phyloP scores from a whole-genome alignment of 2,113 vertebrate species.

The Stegastes partitus region DNA sequence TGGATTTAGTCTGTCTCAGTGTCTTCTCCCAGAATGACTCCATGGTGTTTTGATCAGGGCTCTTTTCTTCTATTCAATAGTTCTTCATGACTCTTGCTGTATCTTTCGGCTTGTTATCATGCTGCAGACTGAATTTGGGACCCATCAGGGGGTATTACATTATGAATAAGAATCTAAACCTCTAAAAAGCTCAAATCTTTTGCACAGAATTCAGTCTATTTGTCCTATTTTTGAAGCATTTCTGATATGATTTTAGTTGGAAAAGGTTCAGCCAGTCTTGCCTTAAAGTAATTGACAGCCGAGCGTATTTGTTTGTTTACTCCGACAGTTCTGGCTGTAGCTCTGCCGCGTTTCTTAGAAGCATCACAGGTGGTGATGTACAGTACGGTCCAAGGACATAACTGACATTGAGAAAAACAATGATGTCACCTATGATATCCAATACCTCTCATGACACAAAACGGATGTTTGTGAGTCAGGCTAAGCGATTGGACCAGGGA shows the following conservation, averaged over 20 bases:
- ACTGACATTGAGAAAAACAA: constrained; percentile 34
- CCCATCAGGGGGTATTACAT: neutral
- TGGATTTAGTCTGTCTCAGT: neutral
- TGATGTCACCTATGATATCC: constrained; percentile 16
- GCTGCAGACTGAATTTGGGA: constrained; percentile 7
- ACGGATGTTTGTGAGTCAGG: constrained; percentile 38
- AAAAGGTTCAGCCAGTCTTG: constrained; percentile 15
- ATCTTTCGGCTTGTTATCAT: neutral
- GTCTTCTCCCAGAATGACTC: neutral
- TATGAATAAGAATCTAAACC: constrained; percentile 4
- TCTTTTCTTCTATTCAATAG: constrained; percentile 9
- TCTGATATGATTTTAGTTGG: constrained; percentile 12
- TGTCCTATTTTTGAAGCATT: constrained; percentile 1
- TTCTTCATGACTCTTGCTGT: neutral
- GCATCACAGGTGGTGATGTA: constrained; percentile 53
- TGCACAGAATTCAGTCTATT: neutral
- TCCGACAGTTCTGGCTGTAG: constrained; percentile 48
- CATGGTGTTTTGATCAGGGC: neutral
- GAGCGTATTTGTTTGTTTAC: constrained; percentile 55
- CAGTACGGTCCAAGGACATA: constrained; percentile 46
- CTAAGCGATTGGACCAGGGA: neutral
- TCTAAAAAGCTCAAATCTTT: neutral
- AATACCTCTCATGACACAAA: constrained; percentile 4
- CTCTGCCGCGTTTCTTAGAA: constrained; percentile 13
- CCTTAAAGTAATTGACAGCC: constrained; percentile 11